Evolutionary conservation across 1,140 invertebrate genomes (phyloP).

Genomic region (Bacillus rossius): DNA sequence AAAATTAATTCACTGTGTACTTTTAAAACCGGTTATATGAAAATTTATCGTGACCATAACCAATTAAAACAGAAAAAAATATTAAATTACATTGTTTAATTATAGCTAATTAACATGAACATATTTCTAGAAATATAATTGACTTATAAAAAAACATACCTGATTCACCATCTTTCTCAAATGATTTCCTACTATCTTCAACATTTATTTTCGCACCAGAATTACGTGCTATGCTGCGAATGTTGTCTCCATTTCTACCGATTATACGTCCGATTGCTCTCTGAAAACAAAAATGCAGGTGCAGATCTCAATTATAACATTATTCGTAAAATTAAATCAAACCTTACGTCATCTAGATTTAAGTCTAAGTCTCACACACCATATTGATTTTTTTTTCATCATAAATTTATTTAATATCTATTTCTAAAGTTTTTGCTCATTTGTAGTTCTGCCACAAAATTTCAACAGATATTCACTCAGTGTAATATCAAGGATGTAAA

Average conservation of each 20-base stretch:
- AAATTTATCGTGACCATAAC: neutral
- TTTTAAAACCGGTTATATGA: neutral
- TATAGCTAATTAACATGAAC: neutral
- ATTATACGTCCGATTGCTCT: conserved; percentile 61
- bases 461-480: too few relatives aligned
- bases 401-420: too few relatives aligned
- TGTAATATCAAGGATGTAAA: too few relatives aligned
- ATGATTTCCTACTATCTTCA: conserved; percentile 22
- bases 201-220: conserved; percentile 59
- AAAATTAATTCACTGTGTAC: neutral
- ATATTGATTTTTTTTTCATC: too few relatives aligned
- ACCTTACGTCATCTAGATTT: too few relatives aligned
- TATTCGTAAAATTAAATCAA: too few relatives aligned
- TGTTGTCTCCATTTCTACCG: conserved; percentile 59
- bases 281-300: conserved; percentile 30
- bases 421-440: too few relatives aligned
- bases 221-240: conserved; percentile 57
- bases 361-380: too few relatives aligned
- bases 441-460: too few relatives aligned
- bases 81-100: conserved; percentile 9
- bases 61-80: conserved; percentile 1
- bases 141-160: conserved; percentile 12
- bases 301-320: too few relatives aligned
- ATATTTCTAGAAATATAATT: neutral
- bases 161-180: conserved; percentile 15